A percentile compares a stretch with the other conserved stretches of the same genome.
These are phyloP conservation scores for Salticus scenicus DNA, from an alignment of 2,888 invertebrate species.

Conservation along the genomic window DNA sequence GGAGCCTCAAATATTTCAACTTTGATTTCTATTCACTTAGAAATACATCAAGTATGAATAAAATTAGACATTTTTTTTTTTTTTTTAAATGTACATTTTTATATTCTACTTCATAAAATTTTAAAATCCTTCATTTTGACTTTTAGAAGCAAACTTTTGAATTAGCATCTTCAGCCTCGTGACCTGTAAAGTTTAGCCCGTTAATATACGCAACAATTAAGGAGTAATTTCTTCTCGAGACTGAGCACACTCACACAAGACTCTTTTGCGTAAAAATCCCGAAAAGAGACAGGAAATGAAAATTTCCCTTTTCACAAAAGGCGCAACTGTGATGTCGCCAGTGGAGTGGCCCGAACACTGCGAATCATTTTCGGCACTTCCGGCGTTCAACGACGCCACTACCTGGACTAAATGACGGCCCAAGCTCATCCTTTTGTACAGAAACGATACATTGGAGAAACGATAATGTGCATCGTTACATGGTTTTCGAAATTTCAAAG, in stretches of 20 bases:
- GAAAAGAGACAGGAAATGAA: conserved; percentile 1
- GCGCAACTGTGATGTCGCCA: background rate
- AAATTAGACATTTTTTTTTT: too few species aligned
- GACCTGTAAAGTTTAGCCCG: background rate
- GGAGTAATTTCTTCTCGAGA: background rate
- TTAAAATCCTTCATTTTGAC: too few species aligned
- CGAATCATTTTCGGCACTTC: conserved; percentile 53
- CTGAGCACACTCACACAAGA: background rate
- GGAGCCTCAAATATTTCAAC: too few species aligned
- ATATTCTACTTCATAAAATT: too few species aligned
- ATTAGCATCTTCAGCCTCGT: too few species aligned
- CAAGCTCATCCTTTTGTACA: background rate
- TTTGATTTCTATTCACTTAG: too few species aligned
- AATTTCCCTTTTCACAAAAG: conserved; percentile 14
- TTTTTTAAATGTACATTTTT: too few species aligned
- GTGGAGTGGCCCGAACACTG: conserved; percentile 35
- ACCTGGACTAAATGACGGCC: conserved; percentile 11
- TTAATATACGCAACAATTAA: background rate
- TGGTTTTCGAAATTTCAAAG: background rate
- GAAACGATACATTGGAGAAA: background rate
- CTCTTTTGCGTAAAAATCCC: background rate
- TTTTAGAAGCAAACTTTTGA: too few species aligned
- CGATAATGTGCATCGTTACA: background rate
- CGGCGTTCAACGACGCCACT: conserved; percentile 25
- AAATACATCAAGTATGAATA: too few species aligned